Conservation (phyloP, 2,113 vertebrate genomes). For the Sylvilagus bachmani region DNA sequence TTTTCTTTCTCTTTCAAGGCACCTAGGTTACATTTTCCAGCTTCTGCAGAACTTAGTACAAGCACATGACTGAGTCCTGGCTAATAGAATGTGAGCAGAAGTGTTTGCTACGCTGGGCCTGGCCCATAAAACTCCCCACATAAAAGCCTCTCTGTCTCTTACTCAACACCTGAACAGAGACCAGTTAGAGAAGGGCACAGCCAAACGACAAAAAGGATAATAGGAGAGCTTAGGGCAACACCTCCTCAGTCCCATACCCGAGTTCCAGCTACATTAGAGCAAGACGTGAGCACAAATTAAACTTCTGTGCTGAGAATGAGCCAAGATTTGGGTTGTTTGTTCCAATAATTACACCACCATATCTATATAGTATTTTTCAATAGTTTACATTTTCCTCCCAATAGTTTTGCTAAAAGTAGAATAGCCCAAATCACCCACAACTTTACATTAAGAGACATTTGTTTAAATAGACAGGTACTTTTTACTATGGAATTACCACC, state of each 20-base stretch:
- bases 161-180: not conserved
- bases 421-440: not conserved
- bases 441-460: not conserved
- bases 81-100: not conserved
- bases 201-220: not conserved
- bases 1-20: not conserved
- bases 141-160: not conserved
- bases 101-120: not conserved
- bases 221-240: not conserved
- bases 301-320: not conserved
- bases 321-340: constrained; percentile 4
- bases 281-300: not conserved
- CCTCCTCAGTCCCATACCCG: not conserved
- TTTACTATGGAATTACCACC: not conserved
- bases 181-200: not conserved
- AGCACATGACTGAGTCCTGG: not conserved
- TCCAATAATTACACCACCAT: not conserved
- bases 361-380: not conserved
- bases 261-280: not conserved
- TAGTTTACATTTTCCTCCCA: not conserved
- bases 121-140: not conserved
- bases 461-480: not conserved
- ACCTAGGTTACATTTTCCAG: not conserved
- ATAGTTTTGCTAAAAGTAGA: constrained; percentile 54
- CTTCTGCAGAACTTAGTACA: not conserved